Conservation (phyloP, 2,888 invertebrate genomes). For the Torymus texanus region DNA sequence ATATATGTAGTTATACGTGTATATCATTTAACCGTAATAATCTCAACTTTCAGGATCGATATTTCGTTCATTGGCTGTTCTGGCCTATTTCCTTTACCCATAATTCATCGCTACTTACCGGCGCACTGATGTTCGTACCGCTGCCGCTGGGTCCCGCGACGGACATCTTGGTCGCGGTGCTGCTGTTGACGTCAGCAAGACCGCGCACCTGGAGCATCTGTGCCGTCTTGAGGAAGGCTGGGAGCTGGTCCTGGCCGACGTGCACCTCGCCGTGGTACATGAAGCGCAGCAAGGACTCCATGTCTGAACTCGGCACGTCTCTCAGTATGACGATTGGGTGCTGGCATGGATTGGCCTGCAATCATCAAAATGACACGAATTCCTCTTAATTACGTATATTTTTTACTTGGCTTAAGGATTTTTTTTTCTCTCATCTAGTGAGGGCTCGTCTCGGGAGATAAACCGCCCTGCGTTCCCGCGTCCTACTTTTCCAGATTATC, state of each 20-base stretch:
- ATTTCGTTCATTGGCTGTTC: no score
- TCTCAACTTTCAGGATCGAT: no score
- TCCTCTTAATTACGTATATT: background rate
- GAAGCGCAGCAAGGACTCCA: conserved; percentile 91
- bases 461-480: no score
- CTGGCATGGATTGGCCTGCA: conserved; percentile 88
- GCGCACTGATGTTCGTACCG: conserved; percentile 80
- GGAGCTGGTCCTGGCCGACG: conserved; percentile 90
- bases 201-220: conserved; percentile 92
- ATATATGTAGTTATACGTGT: no score
- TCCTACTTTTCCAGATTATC: no score
- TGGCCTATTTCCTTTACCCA: no score
- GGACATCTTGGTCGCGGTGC: conserved; percentile 58
- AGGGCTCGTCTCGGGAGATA: no score
- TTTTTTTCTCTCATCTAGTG: background rate
- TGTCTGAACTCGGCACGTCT: conserved; percentile 90
- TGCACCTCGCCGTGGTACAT: conserved; percentile 96
- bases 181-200: conserved; percentile 85
- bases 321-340: conserved; percentile 92
- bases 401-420: background rate
- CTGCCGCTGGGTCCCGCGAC: conserved; percentile 74
- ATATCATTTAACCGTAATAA: no score
- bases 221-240: conserved; percentile 90
- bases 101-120: conserved; percentile 76
- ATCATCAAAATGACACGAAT: conserved; percentile 41